A percentile compares a stretch with the other conserved stretches of the same genome.
Conservation (phyloP, 1,140 invertebrate genomes). For the Brachystomella parvula region DNA sequence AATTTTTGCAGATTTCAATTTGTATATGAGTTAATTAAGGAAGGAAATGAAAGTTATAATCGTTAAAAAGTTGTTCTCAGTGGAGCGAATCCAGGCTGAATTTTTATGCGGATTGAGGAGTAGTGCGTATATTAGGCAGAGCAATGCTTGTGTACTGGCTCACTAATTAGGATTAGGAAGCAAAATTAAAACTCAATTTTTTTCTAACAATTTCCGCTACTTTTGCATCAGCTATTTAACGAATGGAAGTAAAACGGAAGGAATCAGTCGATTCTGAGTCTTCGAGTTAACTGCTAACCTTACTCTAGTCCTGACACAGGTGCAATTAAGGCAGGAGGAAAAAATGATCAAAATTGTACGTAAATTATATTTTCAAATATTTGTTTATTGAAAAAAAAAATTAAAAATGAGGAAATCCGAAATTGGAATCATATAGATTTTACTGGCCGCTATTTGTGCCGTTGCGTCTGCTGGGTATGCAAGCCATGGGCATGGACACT, state of each 20-base stretch:
- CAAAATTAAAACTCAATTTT: background rate
- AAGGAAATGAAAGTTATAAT: background rate
- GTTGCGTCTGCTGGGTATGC: background rate
- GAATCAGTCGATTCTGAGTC: background rate
- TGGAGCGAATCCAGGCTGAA: background rate
- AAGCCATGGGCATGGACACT: slow-evolving; percentile 4
- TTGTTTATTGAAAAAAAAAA: background rate
- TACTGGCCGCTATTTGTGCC: background rate
- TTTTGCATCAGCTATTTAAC: background rate
- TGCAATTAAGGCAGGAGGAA: background rate
- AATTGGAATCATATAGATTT: background rate
- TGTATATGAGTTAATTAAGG: background rate
- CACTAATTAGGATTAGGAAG: slow-evolving; percentile 3
- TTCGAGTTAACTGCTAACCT: background rate
- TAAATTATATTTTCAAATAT: background rate
- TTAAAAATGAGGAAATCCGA: background rate
- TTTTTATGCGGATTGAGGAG: too few species aligned
- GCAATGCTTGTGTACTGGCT: background rate
- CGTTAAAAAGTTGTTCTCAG: background rate
- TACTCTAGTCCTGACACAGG: background rate
- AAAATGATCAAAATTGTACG: background rate
- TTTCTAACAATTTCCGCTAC: background rate
- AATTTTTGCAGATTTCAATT: background rate
- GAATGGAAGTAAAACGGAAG: background rate
- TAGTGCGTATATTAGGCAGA: too few species aligned